phyloP scores from a whole-genome alignment of 2,113 vertebrate genomes.

The Tachuris rubrigastra region DNA sequence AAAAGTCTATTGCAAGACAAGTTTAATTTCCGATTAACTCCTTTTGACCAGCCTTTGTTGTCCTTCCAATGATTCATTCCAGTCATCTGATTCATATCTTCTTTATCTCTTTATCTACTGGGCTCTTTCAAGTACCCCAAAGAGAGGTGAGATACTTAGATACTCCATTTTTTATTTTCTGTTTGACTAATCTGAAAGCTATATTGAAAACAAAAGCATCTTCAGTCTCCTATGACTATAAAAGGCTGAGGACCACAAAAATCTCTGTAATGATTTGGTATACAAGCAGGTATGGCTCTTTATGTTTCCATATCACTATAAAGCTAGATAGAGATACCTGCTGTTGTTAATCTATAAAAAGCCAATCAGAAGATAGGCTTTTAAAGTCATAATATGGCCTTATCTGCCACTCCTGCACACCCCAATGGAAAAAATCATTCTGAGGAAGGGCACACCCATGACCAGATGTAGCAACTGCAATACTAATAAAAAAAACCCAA shows the following conservation, averaged over 20 bases:
- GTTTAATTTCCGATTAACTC: not conserved
- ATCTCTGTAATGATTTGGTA: not conserved
- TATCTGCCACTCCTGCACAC: not conserved
- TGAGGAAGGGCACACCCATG: not conserved
- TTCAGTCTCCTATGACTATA: not conserved
- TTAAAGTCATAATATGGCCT: not conserved
- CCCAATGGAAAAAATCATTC: not conserved
- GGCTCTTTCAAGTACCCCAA: not conserved
- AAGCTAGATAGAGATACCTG: not conserved
- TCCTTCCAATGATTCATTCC: not conserved
- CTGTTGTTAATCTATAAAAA: not conserved
- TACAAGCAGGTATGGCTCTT: not conserved
- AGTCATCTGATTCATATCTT: not conserved
- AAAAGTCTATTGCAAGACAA: not conserved
- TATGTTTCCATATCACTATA: not conserved
- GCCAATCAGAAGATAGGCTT: not conserved
- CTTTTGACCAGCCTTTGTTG: not conserved
- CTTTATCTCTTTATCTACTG: not conserved
- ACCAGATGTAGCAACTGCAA: not conserved
- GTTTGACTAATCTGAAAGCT: not conserved
- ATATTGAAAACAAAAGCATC: not conserved
- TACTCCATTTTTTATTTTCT: not conserved
- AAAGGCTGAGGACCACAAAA: not conserved
- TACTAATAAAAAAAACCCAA: too few relatives aligned
- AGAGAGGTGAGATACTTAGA: not conserved